phyloP scores from a whole-genome alignment of 2,797 vertebrate genomes.

The Leontocebus nigricollis region DNA sequence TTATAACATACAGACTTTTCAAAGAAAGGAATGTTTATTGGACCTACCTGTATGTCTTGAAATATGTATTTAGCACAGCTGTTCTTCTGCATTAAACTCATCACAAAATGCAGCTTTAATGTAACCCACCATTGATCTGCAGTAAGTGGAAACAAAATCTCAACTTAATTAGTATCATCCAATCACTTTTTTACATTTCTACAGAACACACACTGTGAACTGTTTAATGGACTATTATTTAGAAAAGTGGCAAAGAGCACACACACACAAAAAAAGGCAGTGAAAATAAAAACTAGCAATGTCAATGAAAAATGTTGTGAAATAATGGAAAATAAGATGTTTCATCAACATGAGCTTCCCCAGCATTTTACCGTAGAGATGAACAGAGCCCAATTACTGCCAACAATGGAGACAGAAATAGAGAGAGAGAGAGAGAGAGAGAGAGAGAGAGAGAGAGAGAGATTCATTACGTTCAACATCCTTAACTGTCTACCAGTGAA shows the following conservation, averaged over 20 bases:
- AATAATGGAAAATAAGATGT: conserved; percentile 88
- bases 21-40: conserved; percentile 80
- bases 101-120: conserved; percentile 85
- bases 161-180: conserved; percentile 92
- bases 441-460: conserved; percentile 84
- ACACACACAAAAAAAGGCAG: conserved; percentile 23
- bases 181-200: conserved; percentile 89
- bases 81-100: conserved; percentile 87
- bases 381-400: conserved; percentile 91
- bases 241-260: conserved; percentile 84
- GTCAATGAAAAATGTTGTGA: conserved; percentile 87
- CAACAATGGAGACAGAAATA: conserved; percentile 86
- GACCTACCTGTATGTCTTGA: conserved; percentile 86
- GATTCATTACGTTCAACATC: conserved; percentile 92
- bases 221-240: conserved; percentile 90
- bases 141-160: conserved; percentile 90
- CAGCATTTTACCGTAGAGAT: conserved; percentile 87
- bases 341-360: conserved; percentile 87
- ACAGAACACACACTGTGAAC: conserved; percentile 87
- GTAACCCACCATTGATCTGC: conserved; percentile 88
- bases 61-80: conserved; percentile 88
- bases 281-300: conserved; percentile 84
- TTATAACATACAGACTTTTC: conserved; percentile 65
- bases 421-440: conserved; percentile 87
- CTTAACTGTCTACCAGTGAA: conserved; percentile 86